Evolutionary conservation across 2,797 vertebrate species (phyloP).

Genomic region (Pygocentrus nattereri): DNA sequence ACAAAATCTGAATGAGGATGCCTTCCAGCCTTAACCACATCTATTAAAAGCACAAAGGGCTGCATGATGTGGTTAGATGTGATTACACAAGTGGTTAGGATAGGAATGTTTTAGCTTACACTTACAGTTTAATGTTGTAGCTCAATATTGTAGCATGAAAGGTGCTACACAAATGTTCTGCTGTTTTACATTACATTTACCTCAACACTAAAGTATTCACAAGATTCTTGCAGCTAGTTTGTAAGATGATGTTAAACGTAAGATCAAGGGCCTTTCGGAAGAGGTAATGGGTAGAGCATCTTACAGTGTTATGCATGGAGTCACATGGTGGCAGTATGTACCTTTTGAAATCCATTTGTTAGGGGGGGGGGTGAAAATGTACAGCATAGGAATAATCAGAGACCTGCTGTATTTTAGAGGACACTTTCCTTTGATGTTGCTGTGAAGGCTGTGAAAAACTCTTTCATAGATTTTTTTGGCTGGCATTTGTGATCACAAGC

Average conservation of each 20-base stretch:
- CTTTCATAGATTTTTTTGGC: no score
- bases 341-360: no score
- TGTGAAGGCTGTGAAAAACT: no score
- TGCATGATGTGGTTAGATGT: no score
- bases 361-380: not conserved
- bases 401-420: not conserved
- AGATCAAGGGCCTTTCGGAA: no score
- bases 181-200: not conserved
- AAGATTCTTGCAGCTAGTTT: no score
- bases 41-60: not conserved
- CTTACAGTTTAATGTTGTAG: not conserved
- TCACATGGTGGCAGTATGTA: not conserved
- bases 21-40: no score
- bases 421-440: no score
- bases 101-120: not conserved
- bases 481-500: no score
- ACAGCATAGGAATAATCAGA: not conserved
- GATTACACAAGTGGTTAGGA: not conserved
- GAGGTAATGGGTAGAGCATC: no score
- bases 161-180: not conserved
- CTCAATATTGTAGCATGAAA: not conserved
- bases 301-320: no score
- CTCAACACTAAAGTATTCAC: not conserved
- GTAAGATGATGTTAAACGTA: no score
- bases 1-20: not conserved